Evolutionary conservation across 2,113 vertebrate species (phyloP), one percentile per base, ranked within the genome.

Genomic region (Notothenia rossii): DNA sequence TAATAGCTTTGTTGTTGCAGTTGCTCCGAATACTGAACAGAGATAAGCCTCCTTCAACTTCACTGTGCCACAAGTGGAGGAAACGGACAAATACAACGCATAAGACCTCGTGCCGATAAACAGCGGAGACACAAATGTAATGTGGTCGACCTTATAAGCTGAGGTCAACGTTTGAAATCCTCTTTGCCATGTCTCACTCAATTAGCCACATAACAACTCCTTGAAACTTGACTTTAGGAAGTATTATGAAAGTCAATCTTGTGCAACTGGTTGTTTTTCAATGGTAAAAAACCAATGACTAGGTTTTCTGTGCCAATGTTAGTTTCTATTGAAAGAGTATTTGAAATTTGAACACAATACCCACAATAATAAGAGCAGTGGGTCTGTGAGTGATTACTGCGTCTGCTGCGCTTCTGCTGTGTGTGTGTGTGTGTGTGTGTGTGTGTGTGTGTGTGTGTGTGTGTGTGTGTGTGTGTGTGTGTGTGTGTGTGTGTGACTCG

Each of bases 101-200:
- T 40, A n/a, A n/a, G 6, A 20, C 49, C 8, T 4, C 53, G 33
- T 51, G 72, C 49, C 33, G 43, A 56, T 25, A 22, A 56, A 58
- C 33, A 63, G 20, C 11, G 17, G 36, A 36, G 36, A 36, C 36
- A 36, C 36, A 6, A 1, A 36, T 36, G 36, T 36, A 7, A 36
- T 6, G 7, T 22, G 9, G 6, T 22, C 54, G 40, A 77, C 68
- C 74, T 72, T 3, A n/a, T 67, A 49, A 72, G 61, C 69, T n/a
- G 40, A 73, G 70, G 51, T 48, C 58, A 51, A 56, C n/a, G 43
- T 15, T 13, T 72, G 45, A 46, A 51, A 50, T 51, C 68, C 13
- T 58, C 33, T 66, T 25, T 36, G 36, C 36, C 36, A 6, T 36
- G 36, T 54, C 61, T 71, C 2, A 48, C 11, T 55, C 15, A 3